Conservation (phyloP, 2,113 vertebrate species). For the Prionailurus bengalensis region DNA sequence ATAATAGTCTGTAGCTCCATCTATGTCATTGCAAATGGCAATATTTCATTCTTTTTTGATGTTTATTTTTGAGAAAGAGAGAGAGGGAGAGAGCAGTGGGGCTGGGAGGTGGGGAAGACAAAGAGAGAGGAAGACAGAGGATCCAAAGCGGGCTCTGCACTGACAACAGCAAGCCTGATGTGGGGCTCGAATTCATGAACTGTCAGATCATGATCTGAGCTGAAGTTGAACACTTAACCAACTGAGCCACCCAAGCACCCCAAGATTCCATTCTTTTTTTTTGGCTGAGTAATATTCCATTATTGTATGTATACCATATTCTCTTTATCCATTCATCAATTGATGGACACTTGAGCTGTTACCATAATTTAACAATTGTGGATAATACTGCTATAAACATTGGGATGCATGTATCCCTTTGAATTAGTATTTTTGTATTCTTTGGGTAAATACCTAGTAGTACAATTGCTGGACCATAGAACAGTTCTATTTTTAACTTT, state of each 20-base stretch:
- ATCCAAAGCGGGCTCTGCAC: too few relatives aligned
- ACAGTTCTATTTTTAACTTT: not conserved
- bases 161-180: too few relatives aligned
- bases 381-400: not conserved
- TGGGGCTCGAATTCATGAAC: too few relatives aligned
- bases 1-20: not conserved
- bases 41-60: not conserved
- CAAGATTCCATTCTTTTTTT: not conserved
- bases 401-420: not conserved
- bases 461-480: not conserved
- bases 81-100: too few relatives aligned
- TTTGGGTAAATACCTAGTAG: not conserved
- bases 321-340: not conserved
- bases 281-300: not conserved
- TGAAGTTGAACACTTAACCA: too few relatives aligned
- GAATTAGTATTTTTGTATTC: not conserved
- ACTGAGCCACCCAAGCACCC: too few relatives aligned
- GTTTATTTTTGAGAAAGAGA: too few relatives aligned
- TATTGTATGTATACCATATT: not conserved
- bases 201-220: too few relatives aligned
- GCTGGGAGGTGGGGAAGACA: too few relatives aligned
- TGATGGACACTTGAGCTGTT: not conserved
- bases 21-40: not conserved
- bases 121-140: too few relatives aligned
- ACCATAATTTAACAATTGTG: not conserved